Percentiles rank a stretch among this genome's conserved stretches.
phyloP scores from a whole-genome alignment of 2,888 invertebrate species.

The Xestia ashworthii region DNA sequence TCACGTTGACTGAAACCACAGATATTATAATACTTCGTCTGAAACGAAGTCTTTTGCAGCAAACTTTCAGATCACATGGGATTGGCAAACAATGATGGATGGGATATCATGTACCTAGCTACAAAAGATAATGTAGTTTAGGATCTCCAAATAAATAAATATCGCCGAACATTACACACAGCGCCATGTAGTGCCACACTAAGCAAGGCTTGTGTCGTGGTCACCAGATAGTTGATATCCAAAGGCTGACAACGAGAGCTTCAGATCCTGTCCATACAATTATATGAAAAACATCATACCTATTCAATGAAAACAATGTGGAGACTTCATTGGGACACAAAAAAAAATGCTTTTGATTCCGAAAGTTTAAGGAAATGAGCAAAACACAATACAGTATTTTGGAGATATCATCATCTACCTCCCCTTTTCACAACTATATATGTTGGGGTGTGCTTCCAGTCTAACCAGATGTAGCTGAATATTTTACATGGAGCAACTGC shows the following conservation, averaged over 20 bases:
- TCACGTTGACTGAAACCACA: background rate
- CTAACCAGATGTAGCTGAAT: too few species aligned
- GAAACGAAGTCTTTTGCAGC: conserved; percentile 1
- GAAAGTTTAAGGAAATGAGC: background rate
- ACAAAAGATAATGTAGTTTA: background rate
- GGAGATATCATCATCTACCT: background rate
- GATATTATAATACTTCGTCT: too few species aligned
- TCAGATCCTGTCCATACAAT: background rate
- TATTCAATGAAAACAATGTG: background rate
- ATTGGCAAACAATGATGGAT: background rate
- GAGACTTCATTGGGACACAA: background rate
- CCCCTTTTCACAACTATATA: too few species aligned
- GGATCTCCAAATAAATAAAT: too few species aligned
- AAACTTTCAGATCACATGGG: background rate
- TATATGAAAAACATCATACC: background rate
- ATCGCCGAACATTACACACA: too few species aligned
- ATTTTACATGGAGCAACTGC: too few species aligned
- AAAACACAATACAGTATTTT: background rate
- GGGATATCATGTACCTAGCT: background rate
- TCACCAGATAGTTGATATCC: too few species aligned
- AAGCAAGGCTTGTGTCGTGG: too few species aligned
- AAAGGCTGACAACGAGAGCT: background rate
- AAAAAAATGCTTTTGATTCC: background rate
- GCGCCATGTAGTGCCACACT: too few species aligned
- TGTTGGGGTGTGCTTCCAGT: too few species aligned